Conservation (phyloP, 2,113 vertebrate genomes). For the Chloroceryle aenea region DNA sequence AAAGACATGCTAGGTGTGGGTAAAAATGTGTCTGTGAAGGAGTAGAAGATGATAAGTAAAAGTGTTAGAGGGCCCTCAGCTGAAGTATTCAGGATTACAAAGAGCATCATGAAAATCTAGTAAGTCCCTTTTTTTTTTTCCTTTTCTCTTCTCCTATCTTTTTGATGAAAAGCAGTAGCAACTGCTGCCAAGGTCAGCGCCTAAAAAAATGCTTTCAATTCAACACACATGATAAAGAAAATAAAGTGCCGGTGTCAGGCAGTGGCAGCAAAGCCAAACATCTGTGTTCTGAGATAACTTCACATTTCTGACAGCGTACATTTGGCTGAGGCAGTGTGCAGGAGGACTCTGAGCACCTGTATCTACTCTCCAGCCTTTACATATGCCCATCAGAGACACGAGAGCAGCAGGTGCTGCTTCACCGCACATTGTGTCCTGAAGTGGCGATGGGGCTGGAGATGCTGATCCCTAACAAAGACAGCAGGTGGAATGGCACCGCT, state of each 20-base stretch:
- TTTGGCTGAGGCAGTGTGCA: not conserved
- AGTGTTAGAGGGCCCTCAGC: not conserved
- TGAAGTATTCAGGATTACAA: not conserved
- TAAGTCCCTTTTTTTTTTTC: not conserved
- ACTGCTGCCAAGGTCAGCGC: slow-evolving; percentile 57
- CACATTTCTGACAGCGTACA: not conserved
- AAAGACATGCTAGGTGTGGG: not conserved
- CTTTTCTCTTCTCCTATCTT: not conserved
- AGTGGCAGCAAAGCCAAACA: slow-evolving; percentile 18
- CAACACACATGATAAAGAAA: slow-evolving; percentile 31
- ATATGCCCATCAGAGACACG: not conserved
- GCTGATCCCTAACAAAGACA: slow-evolving; percentile 15
- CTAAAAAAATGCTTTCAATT: slow-evolving; percentile 32
- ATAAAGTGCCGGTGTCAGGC: not conserved
- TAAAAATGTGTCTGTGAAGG: not conserved
- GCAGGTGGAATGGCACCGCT: not conserved
- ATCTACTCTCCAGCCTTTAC: slow-evolving; percentile 11
- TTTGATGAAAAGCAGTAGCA: slow-evolving; percentile 22
- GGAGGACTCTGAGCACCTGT: slow-evolving; percentile 35
- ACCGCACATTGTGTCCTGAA: not conserved
- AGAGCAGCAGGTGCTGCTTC: slow-evolving; percentile 40
- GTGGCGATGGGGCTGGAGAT: not conserved
- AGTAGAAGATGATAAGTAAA: not conserved
- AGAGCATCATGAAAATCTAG: slow-evolving; percentile 32
- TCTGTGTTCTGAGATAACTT: slow-evolving; percentile 47